A percentile compares a stretch with the other conserved stretches of the same genome.
Evolutionary conservation across 1,140 invertebrate genomes (phyloP).

Genomic region (Zaprionus vittiger): DNA sequence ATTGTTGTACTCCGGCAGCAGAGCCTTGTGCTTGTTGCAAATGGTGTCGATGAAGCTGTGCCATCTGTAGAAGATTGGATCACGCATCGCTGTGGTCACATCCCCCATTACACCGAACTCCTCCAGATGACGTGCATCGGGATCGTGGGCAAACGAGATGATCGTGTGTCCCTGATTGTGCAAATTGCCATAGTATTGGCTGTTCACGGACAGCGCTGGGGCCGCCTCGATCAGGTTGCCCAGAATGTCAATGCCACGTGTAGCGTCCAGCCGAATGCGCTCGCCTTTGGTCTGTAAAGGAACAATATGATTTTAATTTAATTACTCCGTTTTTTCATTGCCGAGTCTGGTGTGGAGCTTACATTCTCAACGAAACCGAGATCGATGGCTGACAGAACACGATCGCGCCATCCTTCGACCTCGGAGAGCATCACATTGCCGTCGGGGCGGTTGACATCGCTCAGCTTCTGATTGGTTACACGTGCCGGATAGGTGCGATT

Average conservation of each 20-base stretch:
- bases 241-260: constrained; percentile 86
- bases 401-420: constrained; percentile 87
- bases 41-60: constrained; percentile 88
- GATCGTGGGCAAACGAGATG: constrained; percentile 88
- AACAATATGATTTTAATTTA: not conserved
- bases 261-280: constrained; percentile 66
- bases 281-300: constrained; percentile 44
- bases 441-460: constrained; percentile 86
- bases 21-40: constrained; percentile 88
- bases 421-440: constrained; percentile 86
- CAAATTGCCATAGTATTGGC: constrained; percentile 87
- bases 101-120: constrained; percentile 88
- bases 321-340: too few species aligned
- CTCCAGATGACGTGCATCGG: constrained; percentile 87
- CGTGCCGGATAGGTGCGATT: constrained; percentile 86
- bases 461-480: constrained; percentile 84
- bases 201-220: constrained; percentile 85
- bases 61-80: constrained; percentile 90
- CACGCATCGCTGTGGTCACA: constrained; percentile 88
- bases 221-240: constrained; percentile 88
- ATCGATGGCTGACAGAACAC: constrained; percentile 87
- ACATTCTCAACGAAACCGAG: constrained; percentile 85
- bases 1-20: constrained; percentile 87
- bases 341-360: constrained; percentile 29
- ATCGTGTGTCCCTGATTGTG: constrained; percentile 88